phyloP scores from a whole-genome alignment of 2,113 vertebrate species.

The Genyomyrus donnyi region DNA sequence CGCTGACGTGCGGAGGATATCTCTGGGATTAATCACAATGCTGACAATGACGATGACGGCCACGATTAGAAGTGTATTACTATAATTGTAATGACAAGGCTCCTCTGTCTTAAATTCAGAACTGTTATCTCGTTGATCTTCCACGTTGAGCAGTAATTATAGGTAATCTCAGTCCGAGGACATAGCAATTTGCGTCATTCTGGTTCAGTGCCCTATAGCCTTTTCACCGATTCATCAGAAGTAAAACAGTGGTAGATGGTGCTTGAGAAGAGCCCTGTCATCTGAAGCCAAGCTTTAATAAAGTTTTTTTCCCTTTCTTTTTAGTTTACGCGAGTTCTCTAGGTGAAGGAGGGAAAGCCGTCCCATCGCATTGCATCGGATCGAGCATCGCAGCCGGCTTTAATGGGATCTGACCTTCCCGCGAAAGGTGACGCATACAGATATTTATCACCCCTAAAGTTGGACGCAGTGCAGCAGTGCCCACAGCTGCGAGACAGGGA shows the following conservation, averaged over 20 bases:
- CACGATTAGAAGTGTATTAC: conserved; percentile 1
- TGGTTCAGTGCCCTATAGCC: conserved; percentile 40
- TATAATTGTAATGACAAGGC: conserved; percentile 10
- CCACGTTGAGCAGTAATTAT: conserved; percentile 50
- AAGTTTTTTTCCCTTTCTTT: background rate
- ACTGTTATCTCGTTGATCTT: conserved; percentile 46
- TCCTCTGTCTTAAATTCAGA: conserved; percentile 10
- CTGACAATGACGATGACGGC: conserved; percentile 5
- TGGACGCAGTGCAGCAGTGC: background rate
- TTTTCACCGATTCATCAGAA: conserved; percentile 54
- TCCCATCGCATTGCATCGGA: background rate
- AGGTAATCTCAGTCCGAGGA: conserved; percentile 56
- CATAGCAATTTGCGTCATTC: conserved; percentile 49
- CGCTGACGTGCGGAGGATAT: background rate
- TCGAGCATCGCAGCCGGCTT: background rate
- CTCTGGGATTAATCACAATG: conserved; percentile 5
- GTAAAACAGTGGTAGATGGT: conserved; percentile 35
- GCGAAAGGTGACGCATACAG: background rate
- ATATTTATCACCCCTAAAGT: background rate
- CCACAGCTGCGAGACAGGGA: background rate
- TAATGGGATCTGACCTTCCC: conserved; percentile 4
- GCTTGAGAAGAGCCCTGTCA: conserved; percentile 10
- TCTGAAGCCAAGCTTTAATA: background rate
- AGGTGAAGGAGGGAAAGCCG: background rate
- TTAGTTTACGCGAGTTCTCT: background rate